Evolutionary conservation across 2,113 vertebrate genomes (phyloP).

Genomic region (Suncus etruscus): DNA sequence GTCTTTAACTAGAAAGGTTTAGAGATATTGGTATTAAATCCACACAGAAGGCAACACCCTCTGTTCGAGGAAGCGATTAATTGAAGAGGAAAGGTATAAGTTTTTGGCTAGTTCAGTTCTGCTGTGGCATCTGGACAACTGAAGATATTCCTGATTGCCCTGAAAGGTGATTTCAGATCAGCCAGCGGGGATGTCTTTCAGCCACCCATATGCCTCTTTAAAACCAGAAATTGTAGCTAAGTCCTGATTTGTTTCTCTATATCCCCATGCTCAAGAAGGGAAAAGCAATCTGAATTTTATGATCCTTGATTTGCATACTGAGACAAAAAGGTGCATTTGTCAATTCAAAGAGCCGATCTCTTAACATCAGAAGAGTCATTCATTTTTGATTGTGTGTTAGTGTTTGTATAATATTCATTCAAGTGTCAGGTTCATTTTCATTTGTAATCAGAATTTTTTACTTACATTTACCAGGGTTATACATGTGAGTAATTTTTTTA

Average conservation of each 20-base stretch:
- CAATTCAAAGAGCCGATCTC: not conserved
- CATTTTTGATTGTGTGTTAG: not conserved
- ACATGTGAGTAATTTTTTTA: constrained; percentile 9
- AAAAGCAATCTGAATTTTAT: not conserved
- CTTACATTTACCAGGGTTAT: not conserved
- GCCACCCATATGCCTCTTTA: not conserved
- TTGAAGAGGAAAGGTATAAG: not conserved
- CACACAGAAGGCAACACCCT: not conserved
- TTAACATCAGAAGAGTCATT: not conserved
- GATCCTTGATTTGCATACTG: not conserved
- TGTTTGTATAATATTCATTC: not conserved
- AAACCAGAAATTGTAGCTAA: not conserved
- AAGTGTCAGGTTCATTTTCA: not conserved
- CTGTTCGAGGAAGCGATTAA: not conserved
- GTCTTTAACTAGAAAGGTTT: constrained; percentile 17
- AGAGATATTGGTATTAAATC: not conserved
- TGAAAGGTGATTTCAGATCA: not conserved
- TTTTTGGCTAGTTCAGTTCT: not conserved
- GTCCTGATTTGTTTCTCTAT: not conserved
- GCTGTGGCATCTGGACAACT: not conserved
- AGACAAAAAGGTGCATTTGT: not conserved
- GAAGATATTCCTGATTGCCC: not conserved
- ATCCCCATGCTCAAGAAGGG: not conserved
- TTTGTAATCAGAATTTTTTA: constrained; percentile 18
- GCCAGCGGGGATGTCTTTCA: not conserved